phyloP scores from a whole-genome alignment of 2,113 vertebrate genomes.

The Plotosus lineatus region DNA sequence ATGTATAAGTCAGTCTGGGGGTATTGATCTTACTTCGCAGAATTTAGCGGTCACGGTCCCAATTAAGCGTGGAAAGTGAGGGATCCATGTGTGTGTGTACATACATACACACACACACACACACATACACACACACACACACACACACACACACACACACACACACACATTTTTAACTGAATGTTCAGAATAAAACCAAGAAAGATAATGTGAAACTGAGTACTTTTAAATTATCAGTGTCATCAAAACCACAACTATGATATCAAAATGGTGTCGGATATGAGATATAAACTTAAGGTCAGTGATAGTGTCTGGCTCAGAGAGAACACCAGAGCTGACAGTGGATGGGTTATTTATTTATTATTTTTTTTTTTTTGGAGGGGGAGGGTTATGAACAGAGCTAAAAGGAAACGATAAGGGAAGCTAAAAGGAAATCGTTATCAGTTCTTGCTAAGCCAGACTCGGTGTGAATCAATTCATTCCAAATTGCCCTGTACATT shows the following conservation, averaged over 20 bases:
- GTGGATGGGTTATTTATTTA: too few relatives aligned
- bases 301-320: conserved; percentile 53
- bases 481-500: conserved; percentile 96
- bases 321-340: conserved; percentile 45
- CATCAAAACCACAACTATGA: neutral
- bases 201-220: neutral
- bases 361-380: too few relatives aligned
- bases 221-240: neutral
- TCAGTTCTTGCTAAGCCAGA: conserved; percentile 79
- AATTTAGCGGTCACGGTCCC: too few relatives aligned
- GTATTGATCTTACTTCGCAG: too few relatives aligned
- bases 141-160: too few relatives aligned
- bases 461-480: conserved; percentile 95
- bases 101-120: too few relatives aligned
- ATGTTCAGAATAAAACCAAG: neutral
- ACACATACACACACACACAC: too few relatives aligned
- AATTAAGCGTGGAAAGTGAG: too few relatives aligned
- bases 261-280: neutral
- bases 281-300: neutral
- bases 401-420: conserved; percentile 65
- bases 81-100: too few relatives aligned
- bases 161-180: neutral
- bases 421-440: conserved; percentile 81
- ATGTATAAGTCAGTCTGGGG: too few relatives aligned
- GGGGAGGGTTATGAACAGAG: conserved; percentile 49